Evolutionary conservation across 2,113 vertebrate genomes (phyloP), one percentile per base, ranked within the genome.

Genomic region (Platichthys stellatus): DNA sequence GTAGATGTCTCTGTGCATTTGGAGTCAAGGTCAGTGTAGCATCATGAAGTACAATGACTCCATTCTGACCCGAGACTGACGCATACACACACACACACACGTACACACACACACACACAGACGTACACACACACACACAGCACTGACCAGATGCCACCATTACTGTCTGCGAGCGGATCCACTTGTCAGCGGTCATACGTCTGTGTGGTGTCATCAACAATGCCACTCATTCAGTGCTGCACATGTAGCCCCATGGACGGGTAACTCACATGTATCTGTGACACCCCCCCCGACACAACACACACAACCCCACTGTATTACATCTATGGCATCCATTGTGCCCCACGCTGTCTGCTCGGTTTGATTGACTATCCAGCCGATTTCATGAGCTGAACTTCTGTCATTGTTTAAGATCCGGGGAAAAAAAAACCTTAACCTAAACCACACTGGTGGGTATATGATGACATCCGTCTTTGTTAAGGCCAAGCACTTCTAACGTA

Each of bases 41-140:
- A 84, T 89, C 70, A 58, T 58, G 72, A 68, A 61, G 35, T 56
- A 94, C 91, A 94, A 92, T 92, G 93, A 76, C 51, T 67, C 73
- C 74, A 88, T 92, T 94, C 78, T 91, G 77, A 74, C 13, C 58
- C 9, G 17, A 59, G n/a, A 69, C 72, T 31, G 20, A 43, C 74
- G 64, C 51, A 51, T 6, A 51, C 47, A 3, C 47, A 51, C 68
- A 72, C 81, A 60, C 38, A 61, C 72, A 59, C 66, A n/a, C 14
- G 38, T 17, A 20, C 60, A 24, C 24, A 24, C 24, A 24, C 24
- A 24, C 24, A 24, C 24, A 24, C 24, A 24, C 24, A 24, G 1
- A 24, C 24, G 2, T 2, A 24, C 31, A 43, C 20, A 63, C 59
- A 40, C 51, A 54, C 62, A 63, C 38, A 64, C 40, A 47, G 18